Evolutionary conservation across 2,797 vertebrate genomes (phyloP).

Genomic region (Galagoides demidoff): DNA sequence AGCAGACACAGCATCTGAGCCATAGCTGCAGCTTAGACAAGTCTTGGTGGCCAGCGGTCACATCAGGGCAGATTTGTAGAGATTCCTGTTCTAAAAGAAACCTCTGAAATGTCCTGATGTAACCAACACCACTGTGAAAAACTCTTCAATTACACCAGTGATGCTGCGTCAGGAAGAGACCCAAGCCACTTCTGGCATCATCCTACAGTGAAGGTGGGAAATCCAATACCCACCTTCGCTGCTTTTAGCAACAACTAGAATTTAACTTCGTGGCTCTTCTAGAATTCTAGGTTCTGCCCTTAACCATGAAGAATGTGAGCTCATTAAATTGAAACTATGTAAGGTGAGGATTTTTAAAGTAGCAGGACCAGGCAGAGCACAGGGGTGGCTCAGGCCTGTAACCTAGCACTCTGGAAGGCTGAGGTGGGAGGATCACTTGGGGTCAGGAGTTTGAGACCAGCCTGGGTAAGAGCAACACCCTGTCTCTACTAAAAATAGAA

Average conservation of each 20-base stretch:
- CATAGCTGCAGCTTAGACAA: background rate
- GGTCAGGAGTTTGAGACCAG: background rate
- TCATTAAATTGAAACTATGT: background rate
- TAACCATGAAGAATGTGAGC: background rate
- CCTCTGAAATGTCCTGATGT: background rate
- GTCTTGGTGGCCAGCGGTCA: background rate
- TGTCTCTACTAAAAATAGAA: background rate
- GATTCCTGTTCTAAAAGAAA: slow-evolving; percentile 20
- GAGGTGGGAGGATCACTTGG: background rate
- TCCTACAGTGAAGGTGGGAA: background rate
- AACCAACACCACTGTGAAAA: background rate
- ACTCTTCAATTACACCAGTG: background rate
- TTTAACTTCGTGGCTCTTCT: background rate
- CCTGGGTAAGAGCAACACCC: background rate
- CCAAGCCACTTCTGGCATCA: too few relatives aligned
- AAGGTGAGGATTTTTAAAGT: background rate
- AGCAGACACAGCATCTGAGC: background rate
- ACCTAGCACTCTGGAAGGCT: background rate
- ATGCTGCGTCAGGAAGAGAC: background rate
- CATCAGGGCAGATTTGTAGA: background rate
- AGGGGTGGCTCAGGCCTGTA: background rate
- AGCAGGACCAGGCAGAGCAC: background rate
- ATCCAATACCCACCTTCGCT: background rate
- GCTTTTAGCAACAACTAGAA: background rate
- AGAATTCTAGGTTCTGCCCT: background rate